phyloP scores from a whole-genome alignment of 1,140 invertebrate genomes.

The Nixonia krombeini region DNA sequence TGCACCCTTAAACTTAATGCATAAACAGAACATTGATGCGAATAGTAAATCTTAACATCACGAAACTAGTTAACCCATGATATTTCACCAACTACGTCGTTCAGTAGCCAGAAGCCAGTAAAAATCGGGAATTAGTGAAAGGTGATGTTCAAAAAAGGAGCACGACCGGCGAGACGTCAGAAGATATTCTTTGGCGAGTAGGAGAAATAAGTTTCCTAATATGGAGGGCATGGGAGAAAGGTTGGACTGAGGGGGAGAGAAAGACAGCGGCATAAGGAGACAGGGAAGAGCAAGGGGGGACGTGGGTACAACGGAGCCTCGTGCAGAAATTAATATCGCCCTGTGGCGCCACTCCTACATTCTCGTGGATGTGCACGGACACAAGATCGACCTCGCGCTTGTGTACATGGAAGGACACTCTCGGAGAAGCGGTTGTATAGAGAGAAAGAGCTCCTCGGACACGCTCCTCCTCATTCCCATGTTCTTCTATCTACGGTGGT shows the following conservation, averaged over 20 bases:
- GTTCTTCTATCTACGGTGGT: conserved; percentile 59
- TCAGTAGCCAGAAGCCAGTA: too few relatives aligned
- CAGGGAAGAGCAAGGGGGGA: conserved; percentile 7
- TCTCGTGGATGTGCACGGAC: conserved; percentile 9
- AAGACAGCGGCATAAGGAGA: conserved; percentile 19
- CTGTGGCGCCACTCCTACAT: conserved; percentile 46
- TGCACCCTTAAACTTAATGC: too few relatives aligned
- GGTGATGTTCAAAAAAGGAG: too few relatives aligned
- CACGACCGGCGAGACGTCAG: too few relatives aligned
- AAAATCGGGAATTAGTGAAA: too few relatives aligned
- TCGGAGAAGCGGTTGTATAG: conserved; percentile 35
- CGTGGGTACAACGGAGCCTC: conserved; percentile 50
- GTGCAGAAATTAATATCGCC: conserved; percentile 68
- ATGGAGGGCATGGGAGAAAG: conserved; percentile 21
- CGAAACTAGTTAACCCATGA: too few relatives aligned
- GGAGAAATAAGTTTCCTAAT: conserved; percentile 26
- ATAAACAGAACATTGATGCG: too few relatives aligned
- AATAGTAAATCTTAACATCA: too few relatives aligned
- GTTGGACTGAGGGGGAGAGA: conserved; percentile 20
- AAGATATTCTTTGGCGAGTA: too few relatives aligned
- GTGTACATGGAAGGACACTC: conserved; percentile 31
- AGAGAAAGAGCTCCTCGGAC: conserved; percentile 59
- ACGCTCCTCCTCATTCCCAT: conserved; percentile 65
- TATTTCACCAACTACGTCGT: too few relatives aligned
- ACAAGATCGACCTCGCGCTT: conserved; percentile 8